Conservation (phyloP, 2,888 invertebrate species). For the Agonopterix heracliana region DNA sequence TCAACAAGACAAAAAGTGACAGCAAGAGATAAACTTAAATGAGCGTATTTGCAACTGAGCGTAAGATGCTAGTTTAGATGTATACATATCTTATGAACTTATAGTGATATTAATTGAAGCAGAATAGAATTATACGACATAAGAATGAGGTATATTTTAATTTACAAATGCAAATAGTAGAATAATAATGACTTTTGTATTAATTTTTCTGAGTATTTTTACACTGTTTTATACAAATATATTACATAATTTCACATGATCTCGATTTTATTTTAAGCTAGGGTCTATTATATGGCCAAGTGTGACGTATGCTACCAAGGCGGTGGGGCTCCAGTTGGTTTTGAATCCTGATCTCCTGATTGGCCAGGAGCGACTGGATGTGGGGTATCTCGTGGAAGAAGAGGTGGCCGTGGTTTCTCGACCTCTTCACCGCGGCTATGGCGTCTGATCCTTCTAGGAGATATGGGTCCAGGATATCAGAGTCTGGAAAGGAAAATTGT, state of each 20-base stretch:
- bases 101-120: no score
- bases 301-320: constrained; percentile 77
- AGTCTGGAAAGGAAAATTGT: constrained; percentile 23
- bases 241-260: constrained; percentile 12
- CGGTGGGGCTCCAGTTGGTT: constrained; percentile 78
- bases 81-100: no score
- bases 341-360: constrained; percentile 74
- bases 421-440: constrained; percentile 67
- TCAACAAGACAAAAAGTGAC: no score
- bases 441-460: constrained; percentile 77
- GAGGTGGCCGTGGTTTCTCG: constrained; percentile 73
- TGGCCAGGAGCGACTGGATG: constrained; percentile 74
- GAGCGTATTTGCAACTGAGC: no score
- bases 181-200: constrained; percentile 16
- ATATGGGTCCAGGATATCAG: constrained; percentile 67
- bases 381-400: constrained; percentile 82
- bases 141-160: constrained; percentile 13
- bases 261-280: constrained; percentile 24
- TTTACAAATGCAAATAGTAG: constrained; percentile 11
- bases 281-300: constrained; percentile 75
- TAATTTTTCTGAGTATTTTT: constrained; percentile 17
- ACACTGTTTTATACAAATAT: constrained; percentile 11
- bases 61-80: no score
- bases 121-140: constrained; percentile 1
- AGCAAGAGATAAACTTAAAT: no score